A percentile compares a stretch with the other conserved stretches of the same genome.
Conservation (phyloP, 2,888 invertebrate genomes). For the Plemyria rubiginata region DNA sequence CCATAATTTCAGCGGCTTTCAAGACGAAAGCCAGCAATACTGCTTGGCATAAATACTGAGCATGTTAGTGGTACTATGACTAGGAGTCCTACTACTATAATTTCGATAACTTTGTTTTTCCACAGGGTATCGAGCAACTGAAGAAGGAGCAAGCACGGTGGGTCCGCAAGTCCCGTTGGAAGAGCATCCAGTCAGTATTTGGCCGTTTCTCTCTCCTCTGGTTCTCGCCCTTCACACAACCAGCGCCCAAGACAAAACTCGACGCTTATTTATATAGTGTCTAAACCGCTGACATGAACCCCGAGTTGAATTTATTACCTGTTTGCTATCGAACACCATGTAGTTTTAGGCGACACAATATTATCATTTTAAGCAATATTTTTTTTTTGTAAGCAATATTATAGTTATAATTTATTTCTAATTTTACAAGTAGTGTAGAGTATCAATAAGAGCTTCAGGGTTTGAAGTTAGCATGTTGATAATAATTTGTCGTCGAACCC, state of each 20-base stretch:
- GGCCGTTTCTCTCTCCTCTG: slow-evolving; percentile 97
- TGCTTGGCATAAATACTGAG: no score
- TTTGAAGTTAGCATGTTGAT: slow-evolving; percentile 15
- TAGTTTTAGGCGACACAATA: slow-evolving; percentile 28
- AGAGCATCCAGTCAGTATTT: slow-evolving; percentile 98
- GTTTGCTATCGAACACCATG: slow-evolving; percentile 12
- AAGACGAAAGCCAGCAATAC: no score
- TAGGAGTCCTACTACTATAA: no score
- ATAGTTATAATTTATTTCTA: slow-evolving; percentile 36
- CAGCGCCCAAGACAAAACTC: slow-evolving; percentile 90
- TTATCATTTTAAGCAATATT: slow-evolving; percentile 50
- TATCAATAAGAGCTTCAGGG: slow-evolving; percentile 18
- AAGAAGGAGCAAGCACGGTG: slow-evolving; percentile 98
- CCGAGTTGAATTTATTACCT: not conserved
- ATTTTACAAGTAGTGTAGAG: slow-evolving; percentile 28
- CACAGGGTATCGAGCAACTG: slow-evolving; percentile 97
- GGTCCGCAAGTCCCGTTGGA: slow-evolving; percentile 96
- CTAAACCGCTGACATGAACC: slow-evolving; percentile 67
- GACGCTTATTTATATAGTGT: slow-evolving; percentile 94
- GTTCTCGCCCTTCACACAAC: slow-evolving; percentile 97
- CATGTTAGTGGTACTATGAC: no score
- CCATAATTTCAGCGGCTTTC: no score
- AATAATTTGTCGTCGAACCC: slow-evolving; percentile 2
- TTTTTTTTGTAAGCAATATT: slow-evolving; percentile 47
- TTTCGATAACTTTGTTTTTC: slow-evolving; percentile 1